These are phyloP conservation scores for Barypeithes pellucidus DNA, from an alignment of 2,888 invertebrate genomes.

Conservation along the genomic window DNA sequence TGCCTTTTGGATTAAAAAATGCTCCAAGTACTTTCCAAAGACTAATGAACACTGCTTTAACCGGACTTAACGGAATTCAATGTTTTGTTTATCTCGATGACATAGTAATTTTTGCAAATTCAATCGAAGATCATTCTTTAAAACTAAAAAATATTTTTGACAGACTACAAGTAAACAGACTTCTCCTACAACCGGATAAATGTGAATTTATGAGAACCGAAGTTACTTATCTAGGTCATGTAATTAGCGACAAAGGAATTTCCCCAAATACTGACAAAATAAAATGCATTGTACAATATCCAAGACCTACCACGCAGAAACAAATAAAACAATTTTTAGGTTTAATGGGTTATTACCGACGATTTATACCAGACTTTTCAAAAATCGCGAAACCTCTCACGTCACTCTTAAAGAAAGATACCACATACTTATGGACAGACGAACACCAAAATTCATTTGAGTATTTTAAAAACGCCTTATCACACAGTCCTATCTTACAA, in stretches of 20 bases:
- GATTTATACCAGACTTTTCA: slow-evolving; percentile 59
- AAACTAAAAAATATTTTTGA: slow-evolving; percentile 61
- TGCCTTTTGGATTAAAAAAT: slow-evolving; percentile 68
- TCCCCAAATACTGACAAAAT: slow-evolving; percentile 64
- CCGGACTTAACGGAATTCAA: slow-evolving; percentile 25
- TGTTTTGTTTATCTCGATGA: slow-evolving; percentile 59
- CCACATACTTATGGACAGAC: slow-evolving; percentile 46
- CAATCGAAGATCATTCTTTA: slow-evolving; percentile 31
- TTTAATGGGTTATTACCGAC: slow-evolving; percentile 62
- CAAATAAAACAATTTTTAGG: slow-evolving; percentile 63
- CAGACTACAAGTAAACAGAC: slow-evolving; percentile 58
- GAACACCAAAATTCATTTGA: slow-evolving; percentile 55
- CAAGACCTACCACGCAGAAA: slow-evolving; percentile 60
- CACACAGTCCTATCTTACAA: slow-evolving; percentile 50
- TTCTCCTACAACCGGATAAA: slow-evolving; percentile 60
- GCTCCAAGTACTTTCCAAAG: slow-evolving; percentile 61
- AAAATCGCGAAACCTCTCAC: slow-evolving; percentile 61
- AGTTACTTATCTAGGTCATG: slow-evolving; percentile 66
- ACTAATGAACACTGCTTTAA: slow-evolving; percentile 50
- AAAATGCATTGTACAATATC: slow-evolving; percentile 58
- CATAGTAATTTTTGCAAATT: slow-evolving; percentile 49
- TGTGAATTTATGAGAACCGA: slow-evolving; percentile 64
- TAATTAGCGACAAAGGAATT: slow-evolving; percentile 63
- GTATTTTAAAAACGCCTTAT: slow-evolving; percentile 53
- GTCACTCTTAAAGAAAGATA: slow-evolving; percentile 53